Conservation (phyloP, 2,797 vertebrate species). For the Enteromius anoplus region DNA sequence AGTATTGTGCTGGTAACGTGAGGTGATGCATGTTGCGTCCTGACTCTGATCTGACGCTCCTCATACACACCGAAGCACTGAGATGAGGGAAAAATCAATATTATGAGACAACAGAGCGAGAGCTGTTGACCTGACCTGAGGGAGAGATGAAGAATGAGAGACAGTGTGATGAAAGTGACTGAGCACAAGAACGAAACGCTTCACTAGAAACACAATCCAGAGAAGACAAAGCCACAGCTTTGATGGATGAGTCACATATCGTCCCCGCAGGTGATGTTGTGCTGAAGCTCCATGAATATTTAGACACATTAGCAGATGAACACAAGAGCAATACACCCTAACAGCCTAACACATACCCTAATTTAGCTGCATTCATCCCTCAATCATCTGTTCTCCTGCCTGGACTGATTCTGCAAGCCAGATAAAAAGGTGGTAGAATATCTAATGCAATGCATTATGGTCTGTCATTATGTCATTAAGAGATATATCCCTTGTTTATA, state of each 20-base stretch:
- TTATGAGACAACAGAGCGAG: conserved; percentile 60
- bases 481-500: neutral
- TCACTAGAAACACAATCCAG: conserved; percentile 29
- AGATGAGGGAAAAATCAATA: conserved; percentile 78
- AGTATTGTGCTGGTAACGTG: conserved; percentile 26
- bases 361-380: conserved; percentile 50
- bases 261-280: conserved; percentile 41
- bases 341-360: conserved; percentile 46
- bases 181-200: conserved; percentile 37
- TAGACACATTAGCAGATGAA: conserved; percentile 56
- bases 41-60: conserved; percentile 30
- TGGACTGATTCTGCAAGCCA: conserved; percentile 11
- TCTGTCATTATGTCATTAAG: conserved; percentile 2
- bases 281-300: conserved; percentile 63
- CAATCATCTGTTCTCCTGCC: conserved; percentile 14
- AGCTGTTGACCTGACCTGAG: conserved; percentile 68
- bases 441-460: conserved; percentile 6
- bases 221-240: conserved; percentile 39
- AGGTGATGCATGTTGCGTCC: conserved; percentile 37
- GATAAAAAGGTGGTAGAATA: neutral
- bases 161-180: conserved; percentile 16
- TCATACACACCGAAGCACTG: conserved; percentile 53
- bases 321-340: conserved; percentile 55
- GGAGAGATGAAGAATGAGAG: conserved; percentile 57
- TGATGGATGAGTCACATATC: conserved; percentile 51